Base-by-base conservation (phyloP, 1,140 invertebrate genomes). In the Bilobella aurantiaca region DNA sequence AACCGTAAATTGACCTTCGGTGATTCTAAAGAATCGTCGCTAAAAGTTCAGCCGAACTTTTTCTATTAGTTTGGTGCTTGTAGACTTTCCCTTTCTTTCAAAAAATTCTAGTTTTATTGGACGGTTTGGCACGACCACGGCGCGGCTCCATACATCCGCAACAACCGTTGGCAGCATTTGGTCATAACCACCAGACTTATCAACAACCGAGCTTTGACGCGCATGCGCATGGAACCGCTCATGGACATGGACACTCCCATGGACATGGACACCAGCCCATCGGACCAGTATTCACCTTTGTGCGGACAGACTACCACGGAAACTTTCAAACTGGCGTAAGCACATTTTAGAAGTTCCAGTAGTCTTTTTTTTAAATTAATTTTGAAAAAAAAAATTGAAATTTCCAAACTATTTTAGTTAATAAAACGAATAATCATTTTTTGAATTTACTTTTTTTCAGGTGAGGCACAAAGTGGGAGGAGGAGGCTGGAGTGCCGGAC, bases 301-400 rank as follows among this genome's bases (percentile, higher is more conserved):
- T 74, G 12, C 73, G 74, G 46, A 77, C 76, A 1, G 76, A 77
- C 67, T 67, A 77, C 57, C 71, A 77, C 58, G 76, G 75, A 5
- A 74, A 78, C 64, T 76, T 77, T 67, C 74, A 77, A 63, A 78
- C 76, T 76, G 77, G 76, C 27, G 77, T 76, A 37, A 67, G 74
- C 77, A 77, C 57, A 70, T 73, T 68, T 27, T 57, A n/a, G n/a
- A n/a, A n/a, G n/a, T n/a, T n/a, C 8, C 37, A 12, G 8, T 42
- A 8, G n/a, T 42, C n/a, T 12, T n/a, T 42, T 42, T 12, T 42
- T 42, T 12, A 42, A 42, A 42, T 42, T 42, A 8, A 42, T 42
- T 42, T 42, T 42, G 8, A 18, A 42, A n/a, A n/a, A n/a, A n/a
- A n/a, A n/a, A n/a, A n/a, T n/a, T n/a, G n/a, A 42, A 42, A 42